These are phyloP conservation scores for Zosterops pallidus DNA, from an alignment of 2,113 vertebrate genomes.

Conservation along the genomic window DNA sequence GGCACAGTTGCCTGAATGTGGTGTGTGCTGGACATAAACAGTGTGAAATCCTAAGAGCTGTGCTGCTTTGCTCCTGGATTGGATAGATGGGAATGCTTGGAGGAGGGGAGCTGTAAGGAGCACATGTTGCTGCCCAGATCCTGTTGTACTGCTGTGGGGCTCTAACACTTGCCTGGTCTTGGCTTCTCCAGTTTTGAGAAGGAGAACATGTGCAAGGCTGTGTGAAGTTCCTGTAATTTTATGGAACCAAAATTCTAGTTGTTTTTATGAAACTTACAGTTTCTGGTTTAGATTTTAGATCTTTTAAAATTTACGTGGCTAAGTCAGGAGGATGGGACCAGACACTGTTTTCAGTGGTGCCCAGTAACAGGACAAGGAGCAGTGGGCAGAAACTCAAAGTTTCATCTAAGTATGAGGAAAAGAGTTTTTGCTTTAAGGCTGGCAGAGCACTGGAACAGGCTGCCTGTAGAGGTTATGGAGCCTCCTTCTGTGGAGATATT, in stretches of 20 bases:
- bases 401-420: not conserved
- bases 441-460: not conserved
- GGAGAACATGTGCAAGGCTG: accelerated
- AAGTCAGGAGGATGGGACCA: not conserved
- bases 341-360: not conserved
- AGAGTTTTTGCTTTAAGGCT: not conserved
- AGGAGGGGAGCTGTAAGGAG: not conserved
- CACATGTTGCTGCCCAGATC: not conserved
- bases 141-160: not conserved
- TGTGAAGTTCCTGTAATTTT: not conserved
- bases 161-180: not conserved
- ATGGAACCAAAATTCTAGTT: not conserved
- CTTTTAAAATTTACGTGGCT: not conserved
- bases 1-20: not conserved
- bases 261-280: not conserved
- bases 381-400: not conserved
- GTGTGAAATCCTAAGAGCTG: not conserved
- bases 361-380: not conserved
- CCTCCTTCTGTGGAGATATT: not conserved
- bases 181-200: not conserved
- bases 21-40: not conserved
- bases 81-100: not conserved
- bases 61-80: not conserved
- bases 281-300: not conserved
- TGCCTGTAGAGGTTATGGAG: not conserved